Conservation (phyloP, 1,140 invertebrate species). For the Papilio machaon region DNA sequence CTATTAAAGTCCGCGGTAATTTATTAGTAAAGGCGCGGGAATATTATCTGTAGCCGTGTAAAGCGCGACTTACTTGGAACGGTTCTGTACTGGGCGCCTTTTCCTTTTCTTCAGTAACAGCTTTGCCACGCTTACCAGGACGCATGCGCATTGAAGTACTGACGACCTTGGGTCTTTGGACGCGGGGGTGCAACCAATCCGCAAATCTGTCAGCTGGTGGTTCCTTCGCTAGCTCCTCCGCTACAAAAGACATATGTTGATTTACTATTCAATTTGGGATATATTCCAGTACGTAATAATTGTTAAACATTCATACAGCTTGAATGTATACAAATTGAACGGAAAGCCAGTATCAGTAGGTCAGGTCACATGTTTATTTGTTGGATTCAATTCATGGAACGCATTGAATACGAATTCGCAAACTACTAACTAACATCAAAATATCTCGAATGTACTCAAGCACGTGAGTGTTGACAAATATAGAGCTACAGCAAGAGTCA, state of each 20-base stretch:
- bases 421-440: conserved; percentile 64
- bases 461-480: conserved; percentile 58
- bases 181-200: conserved; percentile 74
- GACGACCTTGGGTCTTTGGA: conserved; percentile 66
- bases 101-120: conserved; percentile 45
- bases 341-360: not conserved
- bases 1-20: not conserved
- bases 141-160: conserved; percentile 62
- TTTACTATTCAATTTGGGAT: conserved; percentile 30
- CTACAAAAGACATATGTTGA: conserved; percentile 56
- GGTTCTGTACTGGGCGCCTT: conserved; percentile 54
- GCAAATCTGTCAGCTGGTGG: conserved; percentile 73
- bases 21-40: conserved; percentile 45
- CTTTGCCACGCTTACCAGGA: conserved; percentile 64
- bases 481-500: conserved; percentile 42
- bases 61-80: conserved; percentile 65
- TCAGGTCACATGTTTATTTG: conserved; percentile 24
- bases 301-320: not conserved
- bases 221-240: conserved; percentile 72
- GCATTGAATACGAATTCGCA: conserved; percentile 38
- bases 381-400: not conserved
- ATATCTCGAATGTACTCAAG: conserved; percentile 44
- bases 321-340: not conserved
- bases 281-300: not conserved
- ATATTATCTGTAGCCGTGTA: conserved; percentile 42